phyloP scores from a whole-genome alignment of 2,797 vertebrate genomes.

The Acipenser oxyrinchus region DNA sequence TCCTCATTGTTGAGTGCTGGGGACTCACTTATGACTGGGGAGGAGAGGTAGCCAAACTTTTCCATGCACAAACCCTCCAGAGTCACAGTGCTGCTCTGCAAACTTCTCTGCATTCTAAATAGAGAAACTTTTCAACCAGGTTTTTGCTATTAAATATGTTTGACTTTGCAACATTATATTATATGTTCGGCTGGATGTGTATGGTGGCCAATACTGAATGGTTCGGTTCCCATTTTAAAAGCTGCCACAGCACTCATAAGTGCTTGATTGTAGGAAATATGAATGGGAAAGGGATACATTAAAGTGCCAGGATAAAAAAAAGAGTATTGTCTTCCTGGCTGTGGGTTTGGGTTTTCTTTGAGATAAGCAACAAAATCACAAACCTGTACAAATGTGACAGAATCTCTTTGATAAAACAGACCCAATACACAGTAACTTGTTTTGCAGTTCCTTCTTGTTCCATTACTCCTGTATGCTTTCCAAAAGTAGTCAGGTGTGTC shows the following conservation, averaged over 20 bases:
- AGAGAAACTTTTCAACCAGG: slow-evolving; percentile 32
- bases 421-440: no score
- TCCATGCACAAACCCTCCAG: slow-evolving; percentile 43
- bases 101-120: slow-evolving; percentile 6
- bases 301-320: slow-evolving; percentile 36
- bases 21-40: slow-evolving; percentile 3
- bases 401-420: no score
- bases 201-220: slow-evolving; percentile 47
- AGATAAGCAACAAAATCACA: no score
- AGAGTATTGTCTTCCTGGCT: no score
- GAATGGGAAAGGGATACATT: slow-evolving; percentile 65
- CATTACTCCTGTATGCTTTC: no score
- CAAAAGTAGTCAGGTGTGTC: no score
- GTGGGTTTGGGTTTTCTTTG: no score
- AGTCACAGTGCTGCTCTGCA: slow-evolving; percentile 21
- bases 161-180: slow-evolving; percentile 27
- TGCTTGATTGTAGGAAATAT: slow-evolving; percentile 64
- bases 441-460: no score
- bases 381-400: no score
- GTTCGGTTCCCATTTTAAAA: slow-evolving; percentile 28
- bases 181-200: slow-evolving; percentile 42
- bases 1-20: slow-evolving; percentile 33
- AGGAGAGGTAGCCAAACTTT: slow-evolving; percentile 44
- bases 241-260: slow-evolving; percentile 67
- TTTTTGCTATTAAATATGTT: slow-evolving; percentile 29